Percentiles rank a stretch among this genome's conserved stretches.
Evolutionary conservation across 2,888 invertebrate genomes (phyloP).

Genomic region (Drosophila mayaguana): DNA sequence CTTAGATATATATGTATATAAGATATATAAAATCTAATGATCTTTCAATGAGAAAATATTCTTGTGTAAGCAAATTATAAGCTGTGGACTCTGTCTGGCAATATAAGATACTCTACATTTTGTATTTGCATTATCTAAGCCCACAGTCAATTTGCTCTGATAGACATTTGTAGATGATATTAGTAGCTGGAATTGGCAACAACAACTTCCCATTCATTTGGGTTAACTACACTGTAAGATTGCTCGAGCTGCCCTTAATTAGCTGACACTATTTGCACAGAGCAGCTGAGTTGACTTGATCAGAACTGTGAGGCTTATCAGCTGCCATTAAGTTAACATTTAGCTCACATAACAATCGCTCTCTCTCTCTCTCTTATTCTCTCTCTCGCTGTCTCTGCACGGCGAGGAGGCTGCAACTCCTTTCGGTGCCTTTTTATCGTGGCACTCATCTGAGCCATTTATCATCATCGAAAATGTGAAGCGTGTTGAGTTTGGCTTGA

Average conservation of each 20-base stretch:
- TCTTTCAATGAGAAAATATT: too few relatives aligned
- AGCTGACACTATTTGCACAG: conserved; percentile 10
- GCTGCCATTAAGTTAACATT: conserved; percentile 47
- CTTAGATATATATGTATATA: too few relatives aligned
- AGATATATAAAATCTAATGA: too few relatives aligned
- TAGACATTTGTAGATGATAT: not conserved
- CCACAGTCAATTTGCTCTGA: not conserved
- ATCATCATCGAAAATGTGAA: conserved; percentile 79
- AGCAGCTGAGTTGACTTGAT: conserved; percentile 27
- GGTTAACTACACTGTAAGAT: not conserved
- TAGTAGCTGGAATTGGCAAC: not conserved
- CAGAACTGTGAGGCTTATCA: conserved; percentile 39
- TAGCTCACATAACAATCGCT: conserved; percentile 44
- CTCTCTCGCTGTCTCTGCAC: not conserved
- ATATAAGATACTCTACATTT: not conserved
- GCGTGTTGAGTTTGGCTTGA: conserved; percentile 72
- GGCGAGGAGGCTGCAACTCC: conserved; percentile 29
- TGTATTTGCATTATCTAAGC: not conserved
- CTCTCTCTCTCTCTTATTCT: not conserved
- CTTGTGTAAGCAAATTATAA: not conserved
- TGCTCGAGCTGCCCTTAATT: conserved; percentile 42
- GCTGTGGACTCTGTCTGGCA: not conserved
- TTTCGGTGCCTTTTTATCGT: conserved; percentile 72
- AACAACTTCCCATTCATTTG: conserved; percentile 4
- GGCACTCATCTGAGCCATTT: conserved; percentile 75